These are phyloP conservation scores for Elysia chlorotica DNA, from an alignment of 1,140 invertebrate genomes.

Conservation along the genomic window DNA sequence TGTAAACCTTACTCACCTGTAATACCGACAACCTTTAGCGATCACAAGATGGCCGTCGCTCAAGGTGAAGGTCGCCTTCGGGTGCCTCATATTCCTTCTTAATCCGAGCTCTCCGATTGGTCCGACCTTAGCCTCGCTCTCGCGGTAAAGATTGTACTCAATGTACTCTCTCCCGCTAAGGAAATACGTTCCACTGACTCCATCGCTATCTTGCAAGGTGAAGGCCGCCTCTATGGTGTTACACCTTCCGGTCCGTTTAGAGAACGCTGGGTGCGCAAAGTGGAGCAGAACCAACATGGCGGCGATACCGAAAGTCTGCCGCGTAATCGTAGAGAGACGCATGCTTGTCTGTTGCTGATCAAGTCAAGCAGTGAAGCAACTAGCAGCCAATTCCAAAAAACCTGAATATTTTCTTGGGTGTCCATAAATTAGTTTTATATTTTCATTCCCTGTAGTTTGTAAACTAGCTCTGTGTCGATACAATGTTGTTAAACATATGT, in stretches of 20 bases:
- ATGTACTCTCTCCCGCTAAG: neutral
- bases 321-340: too few relatives aligned
- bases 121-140: neutral
- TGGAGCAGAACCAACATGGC: too few relatives aligned
- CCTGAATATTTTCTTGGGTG: too few relatives aligned
- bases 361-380: too few relatives aligned
- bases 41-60: neutral
- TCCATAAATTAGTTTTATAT: too few relatives aligned
- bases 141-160: neutral
- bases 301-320: too few relatives aligned
- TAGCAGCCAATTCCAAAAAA: too few relatives aligned
- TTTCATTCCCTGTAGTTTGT: too few relatives aligned
- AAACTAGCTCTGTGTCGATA: too few relatives aligned
- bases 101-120: neutral
- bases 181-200: neutral
- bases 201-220: neutral
- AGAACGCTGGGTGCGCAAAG: too few relatives aligned
- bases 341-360: too few relatives aligned
- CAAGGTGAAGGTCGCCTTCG: neutral
- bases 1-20: neutral
- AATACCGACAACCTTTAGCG: neutral
- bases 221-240: neutral
- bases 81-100: neutral
- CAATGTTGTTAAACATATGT: too few relatives aligned
- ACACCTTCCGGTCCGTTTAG: neutral